These are phyloP conservation scores for Calephelis nemesis DNA, from an alignment of 1,140 invertebrate species.

Conservation along the genomic window DNA sequence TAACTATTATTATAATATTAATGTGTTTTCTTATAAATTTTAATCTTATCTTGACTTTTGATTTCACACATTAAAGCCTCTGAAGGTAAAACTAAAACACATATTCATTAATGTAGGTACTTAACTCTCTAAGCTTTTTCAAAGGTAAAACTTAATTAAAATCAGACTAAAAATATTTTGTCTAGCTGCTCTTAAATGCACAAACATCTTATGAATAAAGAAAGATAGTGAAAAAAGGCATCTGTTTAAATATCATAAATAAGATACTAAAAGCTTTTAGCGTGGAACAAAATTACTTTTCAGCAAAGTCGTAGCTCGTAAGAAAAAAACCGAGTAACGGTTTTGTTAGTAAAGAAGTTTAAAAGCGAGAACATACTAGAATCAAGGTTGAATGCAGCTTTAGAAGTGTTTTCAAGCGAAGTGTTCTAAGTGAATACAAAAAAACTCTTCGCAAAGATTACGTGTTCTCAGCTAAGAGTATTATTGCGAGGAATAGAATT, in stretches of 20 bases:
- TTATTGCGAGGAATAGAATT: neutral
- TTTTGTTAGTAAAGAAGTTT: constrained; percentile 13
- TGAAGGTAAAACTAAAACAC: too few relatives aligned
- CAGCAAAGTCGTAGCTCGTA: constrained; percentile 2
- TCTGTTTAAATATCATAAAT: neutral
- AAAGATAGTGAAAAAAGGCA: neutral
- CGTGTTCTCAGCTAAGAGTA: neutral
- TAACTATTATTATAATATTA: too few relatives aligned
- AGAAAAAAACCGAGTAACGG: constrained; percentile 2
- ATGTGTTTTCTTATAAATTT: too few relatives aligned
- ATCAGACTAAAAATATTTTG: neutral
- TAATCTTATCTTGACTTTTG: too few relatives aligned
- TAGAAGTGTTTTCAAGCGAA: constrained; percentile 3
- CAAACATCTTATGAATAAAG: neutral
- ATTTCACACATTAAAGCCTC: too few relatives aligned
- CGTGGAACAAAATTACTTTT: constrained; percentile 6
- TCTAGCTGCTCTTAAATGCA: neutral
- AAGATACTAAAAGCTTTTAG: constrained; percentile 12
- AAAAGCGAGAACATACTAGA: constrained; percentile 16
- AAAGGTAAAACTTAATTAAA: too few relatives aligned
- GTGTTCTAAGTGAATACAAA: constrained; percentile 2
- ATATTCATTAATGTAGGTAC: too few relatives aligned
- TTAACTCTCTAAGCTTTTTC: too few relatives aligned
- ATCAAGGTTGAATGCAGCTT: constrained; percentile 14
- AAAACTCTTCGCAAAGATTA: neutral